phyloP scores from a whole-genome alignment of 2,797 vertebrate genomes.

The Fratercula arctica region DNA sequence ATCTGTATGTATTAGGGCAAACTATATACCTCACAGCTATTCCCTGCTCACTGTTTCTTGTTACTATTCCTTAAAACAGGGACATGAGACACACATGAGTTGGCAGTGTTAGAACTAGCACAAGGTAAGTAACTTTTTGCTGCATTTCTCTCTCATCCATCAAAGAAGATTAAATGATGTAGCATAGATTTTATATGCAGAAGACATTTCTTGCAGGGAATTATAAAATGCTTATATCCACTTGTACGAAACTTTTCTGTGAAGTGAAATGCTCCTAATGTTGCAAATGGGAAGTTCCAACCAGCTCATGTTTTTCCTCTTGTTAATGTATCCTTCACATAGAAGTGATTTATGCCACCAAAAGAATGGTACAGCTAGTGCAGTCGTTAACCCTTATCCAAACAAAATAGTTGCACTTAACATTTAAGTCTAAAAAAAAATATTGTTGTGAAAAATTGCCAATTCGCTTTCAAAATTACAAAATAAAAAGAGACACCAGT shows the following conservation, averaged over 20 bases:
- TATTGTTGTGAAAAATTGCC: neutral
- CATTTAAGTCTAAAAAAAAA: neutral
- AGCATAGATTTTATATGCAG: neutral
- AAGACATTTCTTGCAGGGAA: neutral
- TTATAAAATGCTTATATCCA: conserved; percentile 14
- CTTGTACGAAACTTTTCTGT: neutral
- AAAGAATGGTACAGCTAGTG: neutral
- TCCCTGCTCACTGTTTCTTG: neutral
- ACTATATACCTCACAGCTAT: neutral
- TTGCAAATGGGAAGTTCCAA: neutral
- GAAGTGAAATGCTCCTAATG: neutral
- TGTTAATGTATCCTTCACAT: neutral
- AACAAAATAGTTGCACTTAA: neutral
- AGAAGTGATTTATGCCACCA: neutral
- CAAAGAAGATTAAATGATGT: conserved; percentile 9
- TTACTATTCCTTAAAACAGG: neutral
- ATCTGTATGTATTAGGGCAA: neutral
- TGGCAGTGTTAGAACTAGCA: neutral
- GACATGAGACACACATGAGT: neutral
- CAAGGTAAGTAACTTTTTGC: conserved; percentile 6
- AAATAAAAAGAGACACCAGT: neutral
- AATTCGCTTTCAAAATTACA: neutral
- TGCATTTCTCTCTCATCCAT: neutral
- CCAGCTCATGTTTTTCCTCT: neutral
- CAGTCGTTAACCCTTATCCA: neutral